Percentiles rank a stretch among this genome's conserved stretches.
These are phyloP conservation scores for Gavia stellata DNA, from an alignment of 2,113 vertebrate species.

Conservation along the genomic window DNA sequence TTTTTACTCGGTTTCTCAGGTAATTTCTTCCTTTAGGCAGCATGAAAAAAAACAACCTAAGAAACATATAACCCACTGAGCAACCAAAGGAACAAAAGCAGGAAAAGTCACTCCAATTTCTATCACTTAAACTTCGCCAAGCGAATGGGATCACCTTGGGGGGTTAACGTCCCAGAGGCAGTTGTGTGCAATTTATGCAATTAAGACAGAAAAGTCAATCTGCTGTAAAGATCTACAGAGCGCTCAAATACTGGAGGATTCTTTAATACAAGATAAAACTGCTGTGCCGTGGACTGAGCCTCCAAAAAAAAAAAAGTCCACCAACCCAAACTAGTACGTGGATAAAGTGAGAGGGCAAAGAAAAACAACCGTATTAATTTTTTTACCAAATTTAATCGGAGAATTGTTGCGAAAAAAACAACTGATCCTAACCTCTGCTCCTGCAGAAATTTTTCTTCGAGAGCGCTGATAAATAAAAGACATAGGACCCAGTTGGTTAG, in stretches of 20 bases:
- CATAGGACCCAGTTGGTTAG: no score
- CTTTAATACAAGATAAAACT: neutral
- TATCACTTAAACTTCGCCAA: neutral
- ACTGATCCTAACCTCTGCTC: neutral
- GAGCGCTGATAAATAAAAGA: neutral
- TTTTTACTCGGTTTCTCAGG: slow-evolving; percentile 31
- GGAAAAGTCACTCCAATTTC: neutral
- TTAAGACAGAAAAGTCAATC: slow-evolving; percentile 3
- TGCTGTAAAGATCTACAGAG: neutral
- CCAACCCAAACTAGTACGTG: neutral
- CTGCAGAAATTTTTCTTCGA: neutral
- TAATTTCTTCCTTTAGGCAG: slow-evolving; percentile 43
- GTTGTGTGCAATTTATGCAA: neutral
- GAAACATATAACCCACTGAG: neutral
- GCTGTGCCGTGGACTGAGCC: neutral
- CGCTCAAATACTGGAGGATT: neutral
- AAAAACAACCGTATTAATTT: neutral
- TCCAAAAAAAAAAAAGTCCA: neutral
- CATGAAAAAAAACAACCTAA: neutral
- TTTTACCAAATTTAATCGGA: neutral
- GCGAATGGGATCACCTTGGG: neutral
- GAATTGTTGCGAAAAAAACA: neutral
- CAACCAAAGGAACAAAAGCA: slow-evolving; percentile 14
- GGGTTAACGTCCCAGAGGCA: neutral
- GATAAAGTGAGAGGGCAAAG: neutral